Percentiles rank a stretch among this genome's conserved stretches.
These are phyloP conservation scores for Shinisaurus crocodilurus DNA, from an alignment of 2,113 vertebrate genomes.

Conservation along the genomic window DNA sequence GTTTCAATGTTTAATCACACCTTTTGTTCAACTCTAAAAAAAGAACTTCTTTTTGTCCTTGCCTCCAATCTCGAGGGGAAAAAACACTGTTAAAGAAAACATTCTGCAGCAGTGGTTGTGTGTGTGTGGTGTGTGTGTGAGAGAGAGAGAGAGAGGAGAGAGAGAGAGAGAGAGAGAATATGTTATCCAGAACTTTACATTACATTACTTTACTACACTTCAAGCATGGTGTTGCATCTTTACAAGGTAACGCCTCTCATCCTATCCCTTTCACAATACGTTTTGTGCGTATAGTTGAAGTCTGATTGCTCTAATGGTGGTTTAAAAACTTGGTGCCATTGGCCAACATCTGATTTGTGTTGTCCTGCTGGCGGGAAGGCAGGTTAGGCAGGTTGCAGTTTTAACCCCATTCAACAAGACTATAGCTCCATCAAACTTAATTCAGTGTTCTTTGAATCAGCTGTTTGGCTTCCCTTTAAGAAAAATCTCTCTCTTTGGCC, in stretches of 20 bases:
- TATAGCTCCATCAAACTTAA: neutral
- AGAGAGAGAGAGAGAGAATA: neutral
- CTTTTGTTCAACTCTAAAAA: conserved; percentile 10
- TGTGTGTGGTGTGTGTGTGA: neutral
- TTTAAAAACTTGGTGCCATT: neutral
- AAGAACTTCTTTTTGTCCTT: neutral
- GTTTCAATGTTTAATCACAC: conserved; percentile 5
- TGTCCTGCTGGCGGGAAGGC: neutral
- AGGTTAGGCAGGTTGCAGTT: too few relatives aligned
- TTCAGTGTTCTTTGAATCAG: neutral
- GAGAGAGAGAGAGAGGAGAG: too few relatives aligned
- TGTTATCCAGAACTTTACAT: neutral
- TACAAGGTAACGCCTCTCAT: neutral
- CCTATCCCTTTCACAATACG: neutral
- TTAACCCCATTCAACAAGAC: neutral
- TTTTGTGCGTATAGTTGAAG: neutral
- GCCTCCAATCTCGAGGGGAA: neutral
- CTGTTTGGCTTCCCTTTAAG: neutral
- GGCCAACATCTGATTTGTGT: neutral
- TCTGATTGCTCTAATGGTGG: neutral
- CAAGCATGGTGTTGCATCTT: neutral
- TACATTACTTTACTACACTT: neutral
- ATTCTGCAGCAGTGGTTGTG: neutral
- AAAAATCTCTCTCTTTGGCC: neutral
- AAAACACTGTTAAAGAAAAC: neutral